Conservation (phyloP, 2,888 invertebrate species). For the Melanostoma mellinum region DNA sequence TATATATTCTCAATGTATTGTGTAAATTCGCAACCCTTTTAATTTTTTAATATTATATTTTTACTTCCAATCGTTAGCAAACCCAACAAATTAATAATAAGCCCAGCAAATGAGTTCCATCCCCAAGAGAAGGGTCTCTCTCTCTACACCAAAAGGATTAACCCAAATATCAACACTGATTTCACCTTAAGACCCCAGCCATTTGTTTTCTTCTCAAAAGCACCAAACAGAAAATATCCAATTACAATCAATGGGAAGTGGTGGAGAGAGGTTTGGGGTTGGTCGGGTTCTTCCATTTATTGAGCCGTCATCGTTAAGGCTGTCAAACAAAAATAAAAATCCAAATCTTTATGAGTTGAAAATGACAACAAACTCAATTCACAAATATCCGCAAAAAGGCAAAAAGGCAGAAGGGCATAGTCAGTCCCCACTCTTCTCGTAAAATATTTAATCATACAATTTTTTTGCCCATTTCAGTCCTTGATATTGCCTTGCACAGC, state of each 20-base stretch:
- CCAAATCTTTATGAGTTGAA: constrained; percentile 50
- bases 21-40: neutral
- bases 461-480: neutral
- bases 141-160: constrained; percentile 50
- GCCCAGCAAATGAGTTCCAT: constrained; percentile 58
- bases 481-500: constrained; percentile 47
- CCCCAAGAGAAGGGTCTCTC: constrained; percentile 22
- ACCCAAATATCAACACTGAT: constrained; percentile 60
- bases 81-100: constrained; percentile 61
- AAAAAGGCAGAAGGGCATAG: neutral
- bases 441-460: constrained; percentile 56
- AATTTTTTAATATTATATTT: neutral
- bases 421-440: constrained; percentile 38
- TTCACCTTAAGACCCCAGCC: constrained; percentile 32
- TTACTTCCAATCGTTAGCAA: constrained; percentile 39
- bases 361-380: constrained; percentile 64
- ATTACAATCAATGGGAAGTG: constrained; percentile 31
- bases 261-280: neutral
- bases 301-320: constrained; percentile 1
- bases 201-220: constrained; percentile 16
- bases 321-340: constrained; percentile 24
- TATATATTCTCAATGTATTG: too few relatives aligned
- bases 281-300: constrained; percentile 20
- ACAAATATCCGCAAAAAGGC: constrained; percentile 43
- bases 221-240: constrained; percentile 20